Conservation (phyloP, 2,113 vertebrate genomes). For the Saimiri boliviensis region DNA sequence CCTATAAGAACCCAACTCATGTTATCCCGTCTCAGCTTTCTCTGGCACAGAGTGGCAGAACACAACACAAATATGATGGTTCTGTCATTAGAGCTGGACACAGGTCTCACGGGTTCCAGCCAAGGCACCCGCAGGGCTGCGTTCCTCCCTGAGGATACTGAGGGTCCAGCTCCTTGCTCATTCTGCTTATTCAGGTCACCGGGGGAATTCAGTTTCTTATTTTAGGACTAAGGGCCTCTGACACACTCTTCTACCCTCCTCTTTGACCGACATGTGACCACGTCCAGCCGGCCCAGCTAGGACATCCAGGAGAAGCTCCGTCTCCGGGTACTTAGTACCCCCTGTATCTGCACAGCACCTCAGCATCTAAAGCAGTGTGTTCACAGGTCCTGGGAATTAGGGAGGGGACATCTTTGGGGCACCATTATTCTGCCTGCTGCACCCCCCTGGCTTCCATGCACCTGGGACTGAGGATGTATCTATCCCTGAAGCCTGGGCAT, state of each 20-base stretch:
- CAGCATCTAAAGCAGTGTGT: not conserved
- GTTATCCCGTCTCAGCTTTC: not conserved
- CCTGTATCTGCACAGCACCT: not conserved
- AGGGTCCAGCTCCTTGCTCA: not conserved
- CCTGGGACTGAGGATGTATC: too few species aligned
- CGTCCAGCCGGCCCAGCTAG: not conserved
- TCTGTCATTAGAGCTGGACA: not conserved
- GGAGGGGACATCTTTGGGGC: not conserved
- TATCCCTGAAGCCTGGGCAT: too few species aligned
- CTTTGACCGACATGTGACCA: rapidly evolving
- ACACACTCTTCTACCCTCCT: not conserved
- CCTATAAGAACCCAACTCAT: not conserved
- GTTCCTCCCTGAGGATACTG: not conserved
- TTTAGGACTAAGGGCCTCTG: not conserved
- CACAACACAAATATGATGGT: not conserved
- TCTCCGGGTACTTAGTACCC: too few species aligned
- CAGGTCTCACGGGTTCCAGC: not conserved
- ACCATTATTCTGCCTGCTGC: not conserved
- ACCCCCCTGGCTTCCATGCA: not conserved
- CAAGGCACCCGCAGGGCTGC: not conserved
- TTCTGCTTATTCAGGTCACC: too few species aligned
- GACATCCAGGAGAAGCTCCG: not conserved
- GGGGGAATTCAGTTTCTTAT: not conserved
- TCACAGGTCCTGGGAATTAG: not conserved
- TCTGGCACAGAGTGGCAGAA: not conserved